Percentiles rank a stretch among this genome's conserved stretches.
phyloP scores from a whole-genome alignment of 2,113 vertebrate species.

The Smithornis capensis region DNA sequence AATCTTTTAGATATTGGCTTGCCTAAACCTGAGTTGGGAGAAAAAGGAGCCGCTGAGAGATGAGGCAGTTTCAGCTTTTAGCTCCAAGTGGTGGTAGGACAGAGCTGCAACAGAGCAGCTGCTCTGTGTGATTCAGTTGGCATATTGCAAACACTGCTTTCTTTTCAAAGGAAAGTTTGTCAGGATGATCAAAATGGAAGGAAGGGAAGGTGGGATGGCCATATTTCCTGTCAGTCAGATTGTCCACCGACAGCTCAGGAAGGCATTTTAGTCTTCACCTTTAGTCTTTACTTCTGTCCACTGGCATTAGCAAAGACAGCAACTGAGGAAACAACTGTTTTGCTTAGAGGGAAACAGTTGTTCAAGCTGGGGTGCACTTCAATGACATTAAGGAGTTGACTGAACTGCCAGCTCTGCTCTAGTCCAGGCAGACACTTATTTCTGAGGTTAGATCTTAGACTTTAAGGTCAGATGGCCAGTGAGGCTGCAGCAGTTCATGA shows the following conservation, averaged over 20 bases:
- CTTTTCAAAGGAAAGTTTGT: background rate
- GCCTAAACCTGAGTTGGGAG: background rate
- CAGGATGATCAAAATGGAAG: background rate
- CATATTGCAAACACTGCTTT: background rate
- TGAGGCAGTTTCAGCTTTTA: background rate
- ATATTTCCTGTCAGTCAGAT: background rate
- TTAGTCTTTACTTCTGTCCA: background rate
- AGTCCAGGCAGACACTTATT: background rate
- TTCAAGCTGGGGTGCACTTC: background rate
- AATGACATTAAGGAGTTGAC: background rate
- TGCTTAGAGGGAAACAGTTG: background rate
- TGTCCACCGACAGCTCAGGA: background rate
- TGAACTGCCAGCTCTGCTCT: background rate
- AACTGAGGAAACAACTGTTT: background rate
- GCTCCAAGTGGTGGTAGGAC: background rate
- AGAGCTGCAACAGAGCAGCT: background rate
- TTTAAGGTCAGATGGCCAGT: background rate
- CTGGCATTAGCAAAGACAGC: background rate
- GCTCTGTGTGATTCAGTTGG: background rate
- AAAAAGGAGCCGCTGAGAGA: background rate
- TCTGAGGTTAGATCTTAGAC: background rate
- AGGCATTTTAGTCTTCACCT: background rate
- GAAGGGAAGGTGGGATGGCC: background rate
- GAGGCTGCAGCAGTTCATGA: background rate
- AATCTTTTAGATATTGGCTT: fast-evolving